Percentiles rank a stretch among this genome's conserved stretches.
phyloP scores from a whole-genome alignment of 1,140 invertebrate species.

The Drosophila nigrodunni region DNA sequence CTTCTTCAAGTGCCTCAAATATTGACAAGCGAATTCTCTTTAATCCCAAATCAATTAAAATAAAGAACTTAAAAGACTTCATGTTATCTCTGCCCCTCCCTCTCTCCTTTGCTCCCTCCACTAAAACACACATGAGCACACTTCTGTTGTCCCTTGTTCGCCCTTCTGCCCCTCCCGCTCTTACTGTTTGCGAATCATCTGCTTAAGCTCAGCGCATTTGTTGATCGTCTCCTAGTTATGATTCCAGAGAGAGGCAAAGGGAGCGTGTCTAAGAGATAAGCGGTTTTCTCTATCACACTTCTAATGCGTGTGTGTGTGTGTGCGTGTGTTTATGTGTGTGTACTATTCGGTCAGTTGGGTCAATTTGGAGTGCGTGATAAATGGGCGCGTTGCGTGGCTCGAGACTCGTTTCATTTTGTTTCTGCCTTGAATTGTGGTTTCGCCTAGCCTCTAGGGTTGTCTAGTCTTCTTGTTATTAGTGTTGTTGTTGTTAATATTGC shows the following conservation, averaged over 20 bases:
- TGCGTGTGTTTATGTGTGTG: slow-evolving; percentile 20
- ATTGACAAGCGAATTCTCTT: slow-evolving; percentile 42
- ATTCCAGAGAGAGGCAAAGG: slow-evolving; percentile 42
- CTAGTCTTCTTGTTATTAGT: slow-evolving; percentile 26
- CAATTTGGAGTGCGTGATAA: slow-evolving; percentile 77
- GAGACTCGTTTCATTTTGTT: slow-evolving; percentile 36
- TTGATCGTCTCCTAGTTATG: slow-evolving; percentile 50
- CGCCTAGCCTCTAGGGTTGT: not conserved
- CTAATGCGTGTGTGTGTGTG: slow-evolving; percentile 39
- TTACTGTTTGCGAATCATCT: slow-evolving; percentile 48
- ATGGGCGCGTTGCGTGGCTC: slow-evolving; percentile 73
- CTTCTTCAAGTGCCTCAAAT: slow-evolving; percentile 37
- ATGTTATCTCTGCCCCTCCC: not conserved
- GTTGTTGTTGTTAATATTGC: slow-evolving; percentile 57
- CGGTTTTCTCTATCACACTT: slow-evolving; percentile 45
- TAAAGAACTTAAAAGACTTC: slow-evolving; percentile 18
- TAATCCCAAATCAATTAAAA: slow-evolving; percentile 55
- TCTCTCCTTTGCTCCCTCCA: not conserved
- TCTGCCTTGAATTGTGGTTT: slow-evolving; percentile 40
- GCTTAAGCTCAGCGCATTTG: slow-evolving; percentile 41
- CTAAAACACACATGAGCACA: not conserved
- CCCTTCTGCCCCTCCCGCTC: not conserved
- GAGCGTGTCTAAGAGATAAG: not conserved
- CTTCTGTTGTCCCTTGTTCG: not conserved
- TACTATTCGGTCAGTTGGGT: slow-evolving; percentile 68